These are phyloP conservation scores for Macrobrachium rosenbergii DNA, from an alignment of 1,140 invertebrate genomes.

Conservation along the genomic window DNA sequence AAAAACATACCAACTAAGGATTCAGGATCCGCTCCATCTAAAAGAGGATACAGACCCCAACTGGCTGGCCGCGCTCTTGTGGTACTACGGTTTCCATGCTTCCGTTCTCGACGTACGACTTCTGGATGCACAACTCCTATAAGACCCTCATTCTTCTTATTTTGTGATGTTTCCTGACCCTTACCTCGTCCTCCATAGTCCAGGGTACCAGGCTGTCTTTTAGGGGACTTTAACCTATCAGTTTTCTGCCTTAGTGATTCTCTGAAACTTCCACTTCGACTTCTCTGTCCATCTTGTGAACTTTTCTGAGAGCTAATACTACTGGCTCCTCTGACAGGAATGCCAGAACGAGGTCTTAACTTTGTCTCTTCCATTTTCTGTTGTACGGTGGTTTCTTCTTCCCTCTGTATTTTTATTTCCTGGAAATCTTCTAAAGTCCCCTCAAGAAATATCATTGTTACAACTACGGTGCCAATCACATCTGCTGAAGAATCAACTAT, in stretches of 20 bases:
- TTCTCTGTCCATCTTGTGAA: slow-evolving; percentile 34
- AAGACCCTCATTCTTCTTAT: not conserved
- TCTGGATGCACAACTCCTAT: not conserved
- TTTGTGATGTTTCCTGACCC: not conserved
- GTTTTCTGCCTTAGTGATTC: slow-evolving; percentile 38
- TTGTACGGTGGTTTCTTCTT: slow-evolving; percentile 6
- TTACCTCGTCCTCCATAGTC: too few relatives aligned
- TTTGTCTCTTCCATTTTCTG: slow-evolving; percentile 23
- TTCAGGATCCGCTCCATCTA: slow-evolving; percentile 50
- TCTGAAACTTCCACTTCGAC: slow-evolving; percentile 47
- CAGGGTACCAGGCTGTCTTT: slow-evolving; percentile 18
- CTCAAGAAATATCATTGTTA: slow-evolving; percentile 45
- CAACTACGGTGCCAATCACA: slow-evolving; percentile 47
- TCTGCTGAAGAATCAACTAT: slow-evolving; percentile 49
- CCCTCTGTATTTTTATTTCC: slow-evolving; percentile 41
- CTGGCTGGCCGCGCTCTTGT: slow-evolving; percentile 48
- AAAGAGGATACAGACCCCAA: slow-evolving; percentile 57
- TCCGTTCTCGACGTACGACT: slow-evolving; percentile 47
- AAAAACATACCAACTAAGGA: slow-evolving; percentile 56
- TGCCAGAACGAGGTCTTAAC: slow-evolving; percentile 37
- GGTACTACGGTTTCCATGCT: slow-evolving; percentile 11
- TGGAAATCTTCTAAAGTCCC: slow-evolving; percentile 42
- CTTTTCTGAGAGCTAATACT: slow-evolving; percentile 17
- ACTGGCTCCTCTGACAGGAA: slow-evolving; percentile 25
- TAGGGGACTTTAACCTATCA: slow-evolving; percentile 41